phyloP scores from a whole-genome alignment of 2,113 vertebrate species.

The Orientallactaga bullata region DNA sequence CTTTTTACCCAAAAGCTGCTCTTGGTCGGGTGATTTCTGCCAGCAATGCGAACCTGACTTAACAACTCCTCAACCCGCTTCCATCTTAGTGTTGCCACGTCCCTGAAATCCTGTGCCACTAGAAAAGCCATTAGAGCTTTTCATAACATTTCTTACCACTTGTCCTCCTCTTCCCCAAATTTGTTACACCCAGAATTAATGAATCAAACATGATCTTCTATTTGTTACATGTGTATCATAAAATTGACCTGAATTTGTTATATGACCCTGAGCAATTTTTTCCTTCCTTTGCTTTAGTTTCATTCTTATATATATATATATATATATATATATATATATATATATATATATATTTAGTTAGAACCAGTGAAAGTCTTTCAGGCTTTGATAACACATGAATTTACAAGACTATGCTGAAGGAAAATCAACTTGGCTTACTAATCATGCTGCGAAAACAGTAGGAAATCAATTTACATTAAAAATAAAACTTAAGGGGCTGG shows the following conservation, averaged over 20 bases:
- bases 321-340: no score
- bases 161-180: neutral
- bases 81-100: neutral
- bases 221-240: neutral
- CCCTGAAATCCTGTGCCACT: neutral
- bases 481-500: no score
- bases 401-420: neutral
- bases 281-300: constrained; percentile 32
- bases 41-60: no score
- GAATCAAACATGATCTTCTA: constrained; percentile 26
- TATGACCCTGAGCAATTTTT: neutral
- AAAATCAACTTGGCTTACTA: neutral
- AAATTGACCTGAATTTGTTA: constrained; percentile 27
- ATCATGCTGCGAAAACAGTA: neutral
- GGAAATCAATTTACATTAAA: neutral
- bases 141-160: neutral
- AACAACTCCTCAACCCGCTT: no score
- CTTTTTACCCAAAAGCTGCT: no score
- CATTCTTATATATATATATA: constrained; percentile 2
- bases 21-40: no score
- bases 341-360: no score
- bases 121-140: neutral
- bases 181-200: neutral
- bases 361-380: neutral
- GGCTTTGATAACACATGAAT: neutral